Evolutionary conservation across 2,888 invertebrate species (phyloP).

Genomic region (Theretra japonica): DNA sequence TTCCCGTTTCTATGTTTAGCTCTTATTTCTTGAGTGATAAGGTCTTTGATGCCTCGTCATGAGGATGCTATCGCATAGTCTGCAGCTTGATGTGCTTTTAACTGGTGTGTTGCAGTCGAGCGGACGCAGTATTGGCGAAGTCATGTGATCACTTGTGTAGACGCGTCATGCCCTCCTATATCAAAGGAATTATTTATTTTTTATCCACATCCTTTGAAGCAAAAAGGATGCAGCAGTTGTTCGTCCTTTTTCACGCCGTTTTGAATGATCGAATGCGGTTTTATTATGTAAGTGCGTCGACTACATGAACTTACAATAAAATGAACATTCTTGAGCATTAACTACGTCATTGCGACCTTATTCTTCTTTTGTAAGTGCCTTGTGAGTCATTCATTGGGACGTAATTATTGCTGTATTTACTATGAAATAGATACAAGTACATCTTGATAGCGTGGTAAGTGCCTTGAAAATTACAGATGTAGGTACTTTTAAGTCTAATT

Average conservation of each 20-base stretch:
- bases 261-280: neutral
- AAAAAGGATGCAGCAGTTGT: neutral
- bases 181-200: slow-evolving; percentile 9
- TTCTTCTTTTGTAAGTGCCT: slow-evolving; percentile 15
- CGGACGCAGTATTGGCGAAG: slow-evolving; percentile 40
- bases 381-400: slow-evolving; percentile 8
- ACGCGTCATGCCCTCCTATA: slow-evolving; percentile 5
- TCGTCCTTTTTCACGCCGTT: neutral
- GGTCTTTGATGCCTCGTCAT: neutral
- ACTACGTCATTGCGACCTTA: slow-evolving; percentile 15
- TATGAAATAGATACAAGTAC: slow-evolving; percentile 22
- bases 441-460: slow-evolving; percentile 19
- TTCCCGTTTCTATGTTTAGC: neutral
- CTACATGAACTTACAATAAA: neutral
- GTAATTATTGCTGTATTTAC: slow-evolving; percentile 11
- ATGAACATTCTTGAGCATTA: neutral
- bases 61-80: neutral
- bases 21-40: neutral
- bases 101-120: slow-evolving; percentile 45
- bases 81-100: slow-evolving; percentile 31
- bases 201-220: slow-evolving; percentile 14
- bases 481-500: neutral
- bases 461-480: neutral
- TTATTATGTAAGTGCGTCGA: neutral
- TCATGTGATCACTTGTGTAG: slow-evolving; percentile 16